phyloP scores from a whole-genome alignment of 1,140 invertebrate species.

The Ephestia elutella region DNA sequence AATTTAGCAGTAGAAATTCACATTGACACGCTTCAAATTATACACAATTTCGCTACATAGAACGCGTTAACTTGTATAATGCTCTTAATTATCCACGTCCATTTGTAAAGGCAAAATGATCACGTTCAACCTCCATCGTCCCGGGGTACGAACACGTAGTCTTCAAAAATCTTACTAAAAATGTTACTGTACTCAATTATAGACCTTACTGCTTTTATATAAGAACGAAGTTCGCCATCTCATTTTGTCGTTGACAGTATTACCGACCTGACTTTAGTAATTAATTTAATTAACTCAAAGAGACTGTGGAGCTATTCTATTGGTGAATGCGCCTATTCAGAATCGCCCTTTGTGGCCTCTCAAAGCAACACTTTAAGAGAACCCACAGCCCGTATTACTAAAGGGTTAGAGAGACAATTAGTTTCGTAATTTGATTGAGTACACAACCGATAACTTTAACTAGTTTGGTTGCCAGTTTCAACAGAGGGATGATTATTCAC shows the following conservation, averaged over 20 bases:
- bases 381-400: not conserved
- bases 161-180: not conserved
- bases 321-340: not conserved
- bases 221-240: not conserved
- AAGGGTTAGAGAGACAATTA: not conserved
- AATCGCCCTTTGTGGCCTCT: slow-evolving; percentile 8
- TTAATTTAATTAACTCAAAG: slow-evolving; percentile 9
- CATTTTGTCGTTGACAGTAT: not conserved
- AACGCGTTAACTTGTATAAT: slow-evolving; percentile 1
- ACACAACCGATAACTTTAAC: too few species aligned
- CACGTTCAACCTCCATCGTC: slow-evolving; percentile 1
- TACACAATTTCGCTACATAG: not conserved
- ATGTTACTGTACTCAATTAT: not conserved
- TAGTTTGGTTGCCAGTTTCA: too few species aligned
- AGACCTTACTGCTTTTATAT: not conserved
- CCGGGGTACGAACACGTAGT: not conserved
- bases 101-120: slow-evolving; percentile 2
- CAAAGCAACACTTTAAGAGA: not conserved
- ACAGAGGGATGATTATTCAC: too few species aligned
- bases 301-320: slow-evolving; percentile 1
- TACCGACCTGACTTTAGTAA: not conserved
- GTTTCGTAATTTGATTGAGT: not conserved
- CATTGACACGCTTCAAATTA: slow-evolving; percentile 2
- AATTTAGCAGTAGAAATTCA: not conserved
- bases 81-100: slow-evolving; percentile 3